Conservation (phyloP, 2,113 vertebrate genomes). For the Neolamprologus sp. region DNA sequence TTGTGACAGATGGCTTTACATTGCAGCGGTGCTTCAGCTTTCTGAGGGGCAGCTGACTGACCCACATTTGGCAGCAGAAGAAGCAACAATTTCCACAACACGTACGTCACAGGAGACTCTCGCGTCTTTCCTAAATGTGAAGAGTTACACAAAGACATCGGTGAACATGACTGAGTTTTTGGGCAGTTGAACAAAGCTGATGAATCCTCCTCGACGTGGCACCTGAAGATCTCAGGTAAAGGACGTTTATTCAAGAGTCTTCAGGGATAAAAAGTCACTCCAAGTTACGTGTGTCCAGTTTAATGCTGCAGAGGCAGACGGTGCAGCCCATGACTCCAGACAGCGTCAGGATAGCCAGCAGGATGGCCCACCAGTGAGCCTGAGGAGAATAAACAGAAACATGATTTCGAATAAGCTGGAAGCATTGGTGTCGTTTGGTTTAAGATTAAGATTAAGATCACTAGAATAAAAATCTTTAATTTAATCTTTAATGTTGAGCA, state of each 20-base stretch:
- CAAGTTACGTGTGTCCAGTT: conserved; percentile 34
- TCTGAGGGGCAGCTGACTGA: background rate
- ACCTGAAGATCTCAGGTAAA: background rate
- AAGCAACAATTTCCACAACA: conserved; percentile 5
- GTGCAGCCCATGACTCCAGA: conserved; percentile 71
- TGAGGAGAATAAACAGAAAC: background rate
- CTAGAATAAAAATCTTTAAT: background rate
- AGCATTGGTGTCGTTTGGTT: background rate
- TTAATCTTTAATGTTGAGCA: background rate
- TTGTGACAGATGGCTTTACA: background rate
- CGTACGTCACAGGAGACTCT: background rate
- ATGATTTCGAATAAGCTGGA: background rate
- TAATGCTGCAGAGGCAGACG: conserved; percentile 63
- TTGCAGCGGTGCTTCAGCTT: background rate
- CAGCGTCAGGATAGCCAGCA: conserved; percentile 65
- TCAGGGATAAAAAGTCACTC: background rate
- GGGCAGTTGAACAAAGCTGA: background rate
- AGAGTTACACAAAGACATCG: background rate
- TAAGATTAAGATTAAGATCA: background rate
- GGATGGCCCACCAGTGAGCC: conserved; percentile 75
- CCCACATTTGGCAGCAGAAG: background rate
- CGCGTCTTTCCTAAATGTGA: background rate
- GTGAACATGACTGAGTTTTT: background rate
- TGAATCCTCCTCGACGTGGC: background rate
- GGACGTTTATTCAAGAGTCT: background rate